These are phyloP conservation scores for Eumerus sabulonum DNA, from an alignment of 2,888 invertebrate species.

Conservation along the genomic window DNA sequence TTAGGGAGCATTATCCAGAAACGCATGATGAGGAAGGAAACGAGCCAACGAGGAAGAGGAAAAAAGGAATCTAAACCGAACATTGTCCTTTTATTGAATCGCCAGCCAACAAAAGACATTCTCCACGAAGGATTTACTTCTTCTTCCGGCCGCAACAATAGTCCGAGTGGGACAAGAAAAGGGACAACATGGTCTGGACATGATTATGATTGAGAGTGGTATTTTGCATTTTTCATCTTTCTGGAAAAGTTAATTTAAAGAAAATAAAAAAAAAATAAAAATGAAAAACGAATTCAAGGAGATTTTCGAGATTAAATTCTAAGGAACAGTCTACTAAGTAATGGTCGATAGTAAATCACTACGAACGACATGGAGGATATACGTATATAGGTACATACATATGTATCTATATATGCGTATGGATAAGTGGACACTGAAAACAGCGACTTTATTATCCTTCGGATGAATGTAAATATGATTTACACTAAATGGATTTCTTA, in stretches of 20 bases:
- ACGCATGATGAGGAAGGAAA: conserved; percentile 7
- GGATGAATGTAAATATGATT: conserved; percentile 49
- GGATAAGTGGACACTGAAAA: not conserved
- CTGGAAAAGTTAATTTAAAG: conserved; percentile 47
- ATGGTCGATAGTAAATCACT: conserved; percentile 50
- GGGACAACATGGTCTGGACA: conserved; percentile 25
- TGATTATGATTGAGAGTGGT: conserved; percentile 57
- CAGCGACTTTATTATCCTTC: conserved; percentile 34
- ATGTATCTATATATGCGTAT: conserved; percentile 17
- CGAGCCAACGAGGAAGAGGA: not conserved
- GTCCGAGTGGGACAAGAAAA: conserved; percentile 4
- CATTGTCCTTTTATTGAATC: conserved; percentile 63
- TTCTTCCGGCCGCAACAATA: conserved; percentile 14
- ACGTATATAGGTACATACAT: conserved; percentile 22
- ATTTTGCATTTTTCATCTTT: conserved; percentile 47
- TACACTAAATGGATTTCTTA: conserved; percentile 40
- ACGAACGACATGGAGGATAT: conserved; percentile 3
- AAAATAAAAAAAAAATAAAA: conserved; percentile 13
- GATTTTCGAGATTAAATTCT: conserved; percentile 59
- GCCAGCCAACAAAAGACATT: conserved; percentile 59
- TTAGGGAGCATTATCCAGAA: conserved; percentile 57
- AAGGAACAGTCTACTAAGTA: conserved; percentile 48
- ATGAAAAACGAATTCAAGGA: conserved; percentile 22
- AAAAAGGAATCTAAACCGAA: conserved; percentile 42
- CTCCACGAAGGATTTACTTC: conserved; percentile 48